Evolutionary conservation across 2,888 invertebrate species (phyloP), one percentile per base, ranked within the genome.

Genomic region (Uloborus plumipes): DNA sequence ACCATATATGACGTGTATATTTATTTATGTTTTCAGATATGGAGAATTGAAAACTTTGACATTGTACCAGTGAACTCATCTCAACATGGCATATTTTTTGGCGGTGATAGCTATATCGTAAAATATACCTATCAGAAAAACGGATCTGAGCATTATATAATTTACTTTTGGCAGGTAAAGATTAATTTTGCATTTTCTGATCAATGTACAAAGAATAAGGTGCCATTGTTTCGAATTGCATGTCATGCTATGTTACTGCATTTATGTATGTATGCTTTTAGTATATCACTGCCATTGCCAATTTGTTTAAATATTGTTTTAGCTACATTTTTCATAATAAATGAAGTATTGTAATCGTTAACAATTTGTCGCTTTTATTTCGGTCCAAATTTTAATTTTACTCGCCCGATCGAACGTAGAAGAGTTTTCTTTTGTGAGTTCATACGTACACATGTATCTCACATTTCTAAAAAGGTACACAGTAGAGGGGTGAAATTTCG

Each of bases 101-200:
- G 92, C 80, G 91, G 91, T 4, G 93, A 93, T 80, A 93, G 92
- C 0, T 94, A 94, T 86, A 91, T 93, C 0, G 88, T 94, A 39
- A 91, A 92, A 85, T 94, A 94, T 86, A 90, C 91, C 22, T 93
- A 92, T 85, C 88, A 89, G 1, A 90, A 90, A 31, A 90, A 90
- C 51, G 91, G 91, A 0, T 91, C 91, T 0, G 90, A 91, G 0
- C 91, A 91, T 0, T 89, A 90, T 73, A 91, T 94, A 15, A 87
- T 93, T 1, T 94, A 94, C 86, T 91, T 91, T 80, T 94, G 94
- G 94, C 92, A 92, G 88, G 92, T 92, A 85, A 89, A 16, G 14
- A 22, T 1, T 61, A 55, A 9, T 55, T 55, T 14, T 20, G 9
- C n/a, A 1, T 55, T 55, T 55, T 16, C 55, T 55, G 2, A 11